These are phyloP conservation scores for Melanostoma mellinum DNA, from an alignment of 2,888 invertebrate genomes.

Conservation along the genomic window DNA sequence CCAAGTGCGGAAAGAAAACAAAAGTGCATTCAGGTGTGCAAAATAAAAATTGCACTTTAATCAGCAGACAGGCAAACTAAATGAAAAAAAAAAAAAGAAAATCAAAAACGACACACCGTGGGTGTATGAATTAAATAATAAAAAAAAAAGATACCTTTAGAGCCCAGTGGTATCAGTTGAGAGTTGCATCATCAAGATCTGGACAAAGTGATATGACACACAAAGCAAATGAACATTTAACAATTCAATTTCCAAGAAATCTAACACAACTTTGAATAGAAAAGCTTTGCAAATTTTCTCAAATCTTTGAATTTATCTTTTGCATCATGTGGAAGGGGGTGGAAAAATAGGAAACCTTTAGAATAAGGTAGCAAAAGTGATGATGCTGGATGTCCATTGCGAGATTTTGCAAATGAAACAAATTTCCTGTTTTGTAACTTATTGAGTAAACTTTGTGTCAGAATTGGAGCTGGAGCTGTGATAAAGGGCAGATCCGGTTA, in stretches of 20 bases:
- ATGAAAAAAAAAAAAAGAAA: slow-evolving; percentile 1
- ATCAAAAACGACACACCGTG: too few species aligned
- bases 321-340: background rate
- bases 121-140: slow-evolving; percentile 44
- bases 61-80: slow-evolving; percentile 17
- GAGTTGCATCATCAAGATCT: slow-evolving; percentile 46
- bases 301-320: slow-evolving; percentile 46
- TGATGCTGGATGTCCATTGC: slow-evolving; percentile 22
- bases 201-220: slow-evolving; percentile 53
- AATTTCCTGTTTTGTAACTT: slow-evolving; percentile 49
- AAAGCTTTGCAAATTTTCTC: slow-evolving; percentile 42
- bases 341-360: background rate
- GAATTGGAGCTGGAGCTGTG: slow-evolving; percentile 12
- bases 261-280: slow-evolving; percentile 27
- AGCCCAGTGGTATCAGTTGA: slow-evolving; percentile 24
- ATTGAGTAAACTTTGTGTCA: slow-evolving; percentile 40
- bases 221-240: slow-evolving; percentile 49
- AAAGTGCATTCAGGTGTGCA: slow-evolving; percentile 61
- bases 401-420: slow-evolving; percentile 29
- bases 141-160: background rate
- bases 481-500: slow-evolving; percentile 29
- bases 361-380: background rate
- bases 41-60: slow-evolving; percentile 43
- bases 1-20: slow-evolving; percentile 27
- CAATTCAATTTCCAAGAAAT: slow-evolving; percentile 57